phyloP scores from a whole-genome alignment of 2,113 vertebrate species.

The Anhinga anhinga region DNA sequence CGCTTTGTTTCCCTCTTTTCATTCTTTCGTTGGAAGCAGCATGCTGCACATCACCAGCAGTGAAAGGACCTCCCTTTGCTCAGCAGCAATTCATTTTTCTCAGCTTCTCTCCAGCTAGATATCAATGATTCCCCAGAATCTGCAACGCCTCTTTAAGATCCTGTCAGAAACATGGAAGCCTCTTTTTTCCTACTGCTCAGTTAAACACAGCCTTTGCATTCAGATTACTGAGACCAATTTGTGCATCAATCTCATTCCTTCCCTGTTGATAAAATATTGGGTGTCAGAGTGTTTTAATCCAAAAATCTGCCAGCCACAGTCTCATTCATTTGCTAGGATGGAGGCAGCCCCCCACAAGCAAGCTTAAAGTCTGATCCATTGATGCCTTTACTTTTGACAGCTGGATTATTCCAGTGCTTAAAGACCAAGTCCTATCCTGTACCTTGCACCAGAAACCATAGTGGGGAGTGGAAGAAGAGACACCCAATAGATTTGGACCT shows the following conservation, averaged over 20 bases:
- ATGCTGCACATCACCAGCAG: not conserved
- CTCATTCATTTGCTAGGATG: constrained; percentile 12
- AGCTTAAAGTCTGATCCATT: not conserved
- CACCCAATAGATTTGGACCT: not conserved
- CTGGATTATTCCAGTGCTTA: not conserved
- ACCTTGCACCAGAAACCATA: not conserved
- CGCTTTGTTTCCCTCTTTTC: not conserved
- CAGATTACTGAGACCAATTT: not conserved
- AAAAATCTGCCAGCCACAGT: not conserved
- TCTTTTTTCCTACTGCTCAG: constrained; percentile 17
- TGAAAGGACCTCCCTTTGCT: not conserved
- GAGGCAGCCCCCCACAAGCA: not conserved
- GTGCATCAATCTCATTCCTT: constrained; percentile 31
- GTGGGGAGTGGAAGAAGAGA: not conserved
- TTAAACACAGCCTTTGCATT: constrained; percentile 47
- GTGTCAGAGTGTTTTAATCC: constrained; percentile 33
- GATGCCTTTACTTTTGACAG: not conserved
- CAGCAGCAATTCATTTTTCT: constrained; percentile 26
- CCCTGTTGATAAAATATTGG: constrained; percentile 18
- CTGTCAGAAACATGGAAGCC: not conserved
- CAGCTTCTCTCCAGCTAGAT: not conserved
- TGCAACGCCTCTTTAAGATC: constrained; percentile 35
- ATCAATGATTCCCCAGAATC: not conserved
- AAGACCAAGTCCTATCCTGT: not conserved
- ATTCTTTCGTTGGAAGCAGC: not conserved